A percentile compares a stretch with the other conserved stretches of the same genome.
phyloP scores from a whole-genome alignment of 2,113 vertebrate genomes.

The Crotalus tigris region DNA sequence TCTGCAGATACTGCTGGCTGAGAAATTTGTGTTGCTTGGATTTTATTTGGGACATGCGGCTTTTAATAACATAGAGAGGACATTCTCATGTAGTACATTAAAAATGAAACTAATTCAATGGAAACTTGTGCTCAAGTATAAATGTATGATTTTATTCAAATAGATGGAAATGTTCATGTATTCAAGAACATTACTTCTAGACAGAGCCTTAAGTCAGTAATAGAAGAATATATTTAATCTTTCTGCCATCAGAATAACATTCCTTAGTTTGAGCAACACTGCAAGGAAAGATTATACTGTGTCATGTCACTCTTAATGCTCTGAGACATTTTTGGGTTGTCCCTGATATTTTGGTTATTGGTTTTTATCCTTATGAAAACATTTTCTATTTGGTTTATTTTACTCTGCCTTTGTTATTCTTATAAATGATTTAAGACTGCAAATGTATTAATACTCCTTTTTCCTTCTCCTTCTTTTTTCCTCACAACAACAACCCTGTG shows the following conservation, averaged over 20 bases:
- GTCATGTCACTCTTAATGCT: neutral
- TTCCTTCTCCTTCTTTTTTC: neutral
- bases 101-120: neutral
- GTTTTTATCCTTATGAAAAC: neutral
- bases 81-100: neutral
- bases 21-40: neutral
- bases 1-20: neutral
- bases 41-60: neutral
- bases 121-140: neutral
- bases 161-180: neutral
- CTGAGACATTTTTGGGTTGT: neutral
- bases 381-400: neutral
- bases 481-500: neutral
- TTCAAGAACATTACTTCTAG: neutral
- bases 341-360: neutral
- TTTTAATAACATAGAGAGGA: neutral
- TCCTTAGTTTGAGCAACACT: constrained; percentile 5
- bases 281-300: neutral
- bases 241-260: neutral
- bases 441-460: neutral
- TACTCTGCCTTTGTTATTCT: neutral
- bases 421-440: neutral
- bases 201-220: neutral
- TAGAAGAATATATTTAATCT: neutral
- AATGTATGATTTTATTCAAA: neutral